Conservation (phyloP, 2,113 vertebrate genomes). For the Hippocampus barbouri region DNA sequence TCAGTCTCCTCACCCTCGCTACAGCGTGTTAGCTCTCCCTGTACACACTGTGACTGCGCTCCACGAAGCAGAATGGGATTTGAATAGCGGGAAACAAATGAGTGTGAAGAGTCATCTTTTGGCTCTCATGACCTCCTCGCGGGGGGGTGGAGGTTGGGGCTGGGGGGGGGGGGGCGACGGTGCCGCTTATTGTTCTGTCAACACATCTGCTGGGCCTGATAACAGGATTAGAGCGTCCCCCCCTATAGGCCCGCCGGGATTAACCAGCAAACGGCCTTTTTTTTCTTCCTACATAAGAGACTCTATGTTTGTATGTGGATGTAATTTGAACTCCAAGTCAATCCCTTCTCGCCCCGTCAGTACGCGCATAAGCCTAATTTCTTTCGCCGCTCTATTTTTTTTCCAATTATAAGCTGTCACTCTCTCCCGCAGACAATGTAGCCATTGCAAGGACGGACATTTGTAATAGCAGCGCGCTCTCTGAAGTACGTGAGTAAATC, state of each 20-base stretch:
- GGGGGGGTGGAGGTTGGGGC: background rate
- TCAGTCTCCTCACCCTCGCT: constrained; percentile 1
- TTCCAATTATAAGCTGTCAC: constrained; percentile 2
- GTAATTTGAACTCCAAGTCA: constrained; percentile 29
- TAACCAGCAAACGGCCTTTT: constrained; percentile 44
- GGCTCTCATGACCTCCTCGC: constrained; percentile 64
- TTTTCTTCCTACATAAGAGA: constrained; percentile 13
- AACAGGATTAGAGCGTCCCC: constrained; percentile 71
- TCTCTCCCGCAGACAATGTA: background rate
- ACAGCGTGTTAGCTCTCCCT: background rate
- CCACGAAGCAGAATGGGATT: constrained; percentile 22
- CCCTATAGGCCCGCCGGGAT: constrained; percentile 55
- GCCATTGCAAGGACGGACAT: constrained; percentile 9
- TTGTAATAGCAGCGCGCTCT: constrained; percentile 4
- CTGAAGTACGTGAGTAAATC: constrained; percentile 26
- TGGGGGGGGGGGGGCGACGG: constrained; percentile 11
- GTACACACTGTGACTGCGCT: constrained; percentile 7
- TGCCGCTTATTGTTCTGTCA: constrained; percentile 66
- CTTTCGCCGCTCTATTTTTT: constrained; percentile 6
- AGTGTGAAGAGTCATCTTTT: constrained; percentile 25
- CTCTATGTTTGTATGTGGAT: constrained; percentile 22
- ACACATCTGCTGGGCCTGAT: constrained; percentile 72
- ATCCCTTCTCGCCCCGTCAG: constrained; percentile 31
- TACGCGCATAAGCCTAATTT: constrained; percentile 13
- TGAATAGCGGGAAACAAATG: constrained; percentile 24